Conservation (phyloP, 2,888 invertebrate genomes). For the Thysanoteuthis rhombus region DNA sequence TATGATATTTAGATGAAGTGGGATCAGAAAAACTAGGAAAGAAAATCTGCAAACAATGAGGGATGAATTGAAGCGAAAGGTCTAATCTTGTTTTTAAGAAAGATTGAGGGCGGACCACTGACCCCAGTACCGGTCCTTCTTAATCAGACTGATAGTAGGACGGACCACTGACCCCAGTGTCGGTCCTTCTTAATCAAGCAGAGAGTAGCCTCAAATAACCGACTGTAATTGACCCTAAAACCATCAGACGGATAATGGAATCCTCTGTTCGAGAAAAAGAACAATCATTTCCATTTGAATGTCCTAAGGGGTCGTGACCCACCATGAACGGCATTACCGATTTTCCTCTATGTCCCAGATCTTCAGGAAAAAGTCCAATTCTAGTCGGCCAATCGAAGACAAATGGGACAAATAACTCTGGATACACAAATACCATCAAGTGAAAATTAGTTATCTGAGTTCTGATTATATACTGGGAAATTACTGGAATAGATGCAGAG, state of each 20-base stretch:
- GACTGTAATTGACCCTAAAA: background rate
- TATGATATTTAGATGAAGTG: background rate
- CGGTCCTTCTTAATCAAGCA: background rate
- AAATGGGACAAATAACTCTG: no score
- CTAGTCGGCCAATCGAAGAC: background rate
- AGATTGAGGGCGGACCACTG: background rate
- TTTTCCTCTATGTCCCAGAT: background rate
- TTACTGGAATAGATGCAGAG: no score
- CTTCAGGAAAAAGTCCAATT: background rate
- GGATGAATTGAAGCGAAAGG: background rate
- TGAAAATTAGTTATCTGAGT: no score
- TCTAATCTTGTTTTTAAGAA: background rate
- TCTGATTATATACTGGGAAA: no score
- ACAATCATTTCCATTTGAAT: background rate
- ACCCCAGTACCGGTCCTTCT: background rate
- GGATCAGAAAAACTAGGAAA: background rate
- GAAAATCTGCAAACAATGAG: background rate
- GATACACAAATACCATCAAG: no score
- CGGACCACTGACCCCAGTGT: background rate
- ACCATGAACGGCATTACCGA: background rate
- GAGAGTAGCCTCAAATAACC: background rate
- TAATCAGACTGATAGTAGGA: background rate
- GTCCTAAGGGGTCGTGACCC: background rate
- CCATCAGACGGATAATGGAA: background rate
- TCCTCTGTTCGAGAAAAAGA: background rate